phyloP scores from a whole-genome alignment of 2,888 invertebrate species.

The Idaea dimidiata region DNA sequence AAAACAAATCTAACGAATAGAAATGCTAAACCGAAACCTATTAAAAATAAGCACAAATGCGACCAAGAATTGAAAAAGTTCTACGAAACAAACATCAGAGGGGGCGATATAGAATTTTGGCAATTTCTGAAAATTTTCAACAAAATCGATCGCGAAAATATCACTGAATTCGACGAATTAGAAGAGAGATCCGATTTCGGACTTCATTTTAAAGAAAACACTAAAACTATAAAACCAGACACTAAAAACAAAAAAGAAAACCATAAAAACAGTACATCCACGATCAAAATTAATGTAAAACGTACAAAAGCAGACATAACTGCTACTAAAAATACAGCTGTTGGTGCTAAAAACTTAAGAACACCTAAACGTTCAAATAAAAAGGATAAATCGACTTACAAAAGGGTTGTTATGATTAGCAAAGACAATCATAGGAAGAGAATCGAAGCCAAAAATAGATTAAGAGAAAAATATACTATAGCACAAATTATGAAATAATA shows the following conservation, averaged over 20 bases:
- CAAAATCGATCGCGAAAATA: slow-evolving; percentile 56
- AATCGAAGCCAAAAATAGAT: background rate
- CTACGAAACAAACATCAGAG: slow-evolving; percentile 59
- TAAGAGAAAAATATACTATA: background rate
- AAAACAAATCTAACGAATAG: slow-evolving; percentile 30
- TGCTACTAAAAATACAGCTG: background rate
- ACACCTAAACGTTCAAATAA: background rate
- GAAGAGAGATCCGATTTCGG: slow-evolving; percentile 53
- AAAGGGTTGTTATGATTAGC: background rate
- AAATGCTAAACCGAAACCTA: slow-evolving; percentile 50
- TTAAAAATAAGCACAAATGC: slow-evolving; percentile 59
- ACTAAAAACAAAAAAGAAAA: too few relatives aligned
- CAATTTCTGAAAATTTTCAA: slow-evolving; percentile 70
- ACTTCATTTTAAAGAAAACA: slow-evolving; percentile 31
- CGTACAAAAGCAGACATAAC: background rate
- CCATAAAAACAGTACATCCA: background rate
- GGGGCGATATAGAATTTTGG: slow-evolving; percentile 66
- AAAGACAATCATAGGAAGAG: background rate
- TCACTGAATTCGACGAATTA: slow-evolving; percentile 57
- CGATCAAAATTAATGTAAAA: background rate
- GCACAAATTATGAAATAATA: too few relatives aligned
- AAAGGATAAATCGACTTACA: background rate
- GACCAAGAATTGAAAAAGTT: slow-evolving; percentile 57
- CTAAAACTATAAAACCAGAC: background rate
- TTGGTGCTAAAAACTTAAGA: background rate